Evolutionary conservation across 2,888 invertebrate species (phyloP).

Genomic region (Phyllotreta striolata): DNA sequence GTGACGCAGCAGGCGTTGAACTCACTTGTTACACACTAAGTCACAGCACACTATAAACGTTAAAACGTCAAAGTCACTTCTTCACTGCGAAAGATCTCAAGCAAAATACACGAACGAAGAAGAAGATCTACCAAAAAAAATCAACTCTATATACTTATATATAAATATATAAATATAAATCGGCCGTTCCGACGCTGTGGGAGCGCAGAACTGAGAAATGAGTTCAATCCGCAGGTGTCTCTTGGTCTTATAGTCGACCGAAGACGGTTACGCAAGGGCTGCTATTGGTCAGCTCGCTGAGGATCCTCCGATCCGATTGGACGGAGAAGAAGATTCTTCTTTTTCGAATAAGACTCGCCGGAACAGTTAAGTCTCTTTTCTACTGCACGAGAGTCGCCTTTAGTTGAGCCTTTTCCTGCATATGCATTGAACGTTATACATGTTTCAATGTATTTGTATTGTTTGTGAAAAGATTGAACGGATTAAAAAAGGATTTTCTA

Average conservation of each 20-base stretch:
- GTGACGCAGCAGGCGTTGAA: slow-evolving; percentile 45
- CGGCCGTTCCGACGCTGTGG: slow-evolving; percentile 30
- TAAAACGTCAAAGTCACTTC: slow-evolving; percentile 46
- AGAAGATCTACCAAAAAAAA: too few relatives aligned
- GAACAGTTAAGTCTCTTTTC: slow-evolving; percentile 54
- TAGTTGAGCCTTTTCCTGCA: slow-evolving; percentile 10
- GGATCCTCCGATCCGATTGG: slow-evolving; percentile 53
- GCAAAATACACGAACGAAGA: slow-evolving; percentile 30
- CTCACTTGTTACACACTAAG: slow-evolving; percentile 48
- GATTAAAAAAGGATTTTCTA: too few relatives aligned
- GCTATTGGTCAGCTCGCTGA: slow-evolving; percentile 55
- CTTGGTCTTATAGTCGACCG: slow-evolving; percentile 56
- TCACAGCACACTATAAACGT: slow-evolving; percentile 40
- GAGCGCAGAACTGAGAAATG: slow-evolving; percentile 53
- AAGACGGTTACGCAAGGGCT: slow-evolving; percentile 48
- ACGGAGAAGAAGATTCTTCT: slow-evolving; percentile 41
- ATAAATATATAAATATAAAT: too few relatives aligned
- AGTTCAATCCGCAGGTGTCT: slow-evolving; percentile 57
- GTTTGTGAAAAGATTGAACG: neutral
- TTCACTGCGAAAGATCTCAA: slow-evolving; percentile 45
- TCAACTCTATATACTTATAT: too few relatives aligned
- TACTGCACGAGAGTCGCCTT: slow-evolving; percentile 36
- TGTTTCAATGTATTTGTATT: slow-evolving; percentile 6
- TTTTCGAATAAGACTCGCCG: slow-evolving; percentile 50
- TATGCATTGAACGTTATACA: too few relatives aligned